Evolutionary conservation across 1,140 invertebrate genomes (phyloP), one percentile per base, ranked within the genome.

Genomic region (Neodiprion pinetum): DNA sequence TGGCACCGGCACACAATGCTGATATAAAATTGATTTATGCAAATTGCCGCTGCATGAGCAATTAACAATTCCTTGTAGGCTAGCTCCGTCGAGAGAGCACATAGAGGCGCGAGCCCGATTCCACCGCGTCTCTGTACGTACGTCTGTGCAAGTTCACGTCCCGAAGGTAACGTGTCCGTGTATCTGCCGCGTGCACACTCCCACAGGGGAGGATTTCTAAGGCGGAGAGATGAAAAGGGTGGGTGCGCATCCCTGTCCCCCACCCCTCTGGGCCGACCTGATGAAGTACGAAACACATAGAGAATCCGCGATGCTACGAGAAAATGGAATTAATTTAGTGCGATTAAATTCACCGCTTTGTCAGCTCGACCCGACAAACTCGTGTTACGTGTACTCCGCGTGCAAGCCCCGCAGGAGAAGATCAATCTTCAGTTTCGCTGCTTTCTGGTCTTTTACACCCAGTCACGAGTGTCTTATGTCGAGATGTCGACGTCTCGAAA

Each of bases 11-110:
- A 78, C 78, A 12, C 53, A 17, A 17, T 9, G 83, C 85, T 85
- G 84, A 88, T 88, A 87, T 87, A 87, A 87, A 87, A 88, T 88
- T 88, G 86, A 88, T 88, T 87, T 82, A 88, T 88, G 87, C 84
- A 87, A 88, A 87, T 87, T 88, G 86, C 82, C 82, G 83, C 84
- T 87, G 86, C 84, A 87, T 85, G 86, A 88, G 85, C 85, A 88
- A 88, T 88, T 88, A 88, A 88, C 86, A 88, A 88, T 88, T 88
- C 85, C 86, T 87, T 87, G 85, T 86, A 86, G 85, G 86, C 80
- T 78, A 80, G 80, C 79, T 80, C 78, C 79, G 61, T 5, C 80
- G 28, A 40, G 28, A 40, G 28, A 40, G 28, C 28, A 40, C 28
- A 40, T 40, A 2, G 2, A 40, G 28, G 28, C 28, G 28, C 28